Percentiles rank a stretch among this genome's conserved stretches.
Evolutionary conservation across 2,888 invertebrate genomes (phyloP).

Genomic region (Leptopilina myrica): DNA sequence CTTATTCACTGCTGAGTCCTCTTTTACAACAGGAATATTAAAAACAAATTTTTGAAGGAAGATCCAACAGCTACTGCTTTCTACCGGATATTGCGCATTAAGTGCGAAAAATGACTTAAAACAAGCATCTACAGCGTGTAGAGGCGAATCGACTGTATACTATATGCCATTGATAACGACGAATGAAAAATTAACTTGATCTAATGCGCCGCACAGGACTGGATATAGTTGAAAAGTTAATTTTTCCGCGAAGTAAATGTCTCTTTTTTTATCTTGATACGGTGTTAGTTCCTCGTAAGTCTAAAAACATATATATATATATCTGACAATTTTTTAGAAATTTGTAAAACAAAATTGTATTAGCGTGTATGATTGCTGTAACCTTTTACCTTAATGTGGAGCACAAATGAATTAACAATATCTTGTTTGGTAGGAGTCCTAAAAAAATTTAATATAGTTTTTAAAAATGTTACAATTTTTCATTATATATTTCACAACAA

Average conservation of each 20-base stretch:
- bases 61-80: conserved; percentile 32
- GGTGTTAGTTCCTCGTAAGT: too few relatives aligned
- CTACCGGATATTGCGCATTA: conserved; percentile 31
- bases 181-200: conserved; percentile 11
- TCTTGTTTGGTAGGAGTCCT: conserved; percentile 36
- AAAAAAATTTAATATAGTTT: too few relatives aligned
- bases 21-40: conserved; percentile 3
- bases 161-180: conserved; percentile 36
- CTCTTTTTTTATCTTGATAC: conserved; percentile 39
- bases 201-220: conserved; percentile 29
- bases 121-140: conserved; percentile 32
- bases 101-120: conserved; percentile 19
- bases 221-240: conserved; percentile 40
- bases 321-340: neutral
- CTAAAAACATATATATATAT: neutral
- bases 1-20: conserved; percentile 36
- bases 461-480: too few relatives aligned
- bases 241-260: conserved; percentile 27
- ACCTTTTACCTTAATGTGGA: conserved; percentile 40
- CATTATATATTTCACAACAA: too few relatives aligned
- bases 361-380: neutral
- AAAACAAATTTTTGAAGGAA: conserved; percentile 42
- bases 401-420: conserved; percentile 36
- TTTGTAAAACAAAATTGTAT: too few relatives aligned
- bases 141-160: conserved; percentile 34